These are phyloP conservation scores for Leucopsar rothschildi DNA, from an alignment of 2,113 vertebrate genomes.

Conservation along the genomic window DNA sequence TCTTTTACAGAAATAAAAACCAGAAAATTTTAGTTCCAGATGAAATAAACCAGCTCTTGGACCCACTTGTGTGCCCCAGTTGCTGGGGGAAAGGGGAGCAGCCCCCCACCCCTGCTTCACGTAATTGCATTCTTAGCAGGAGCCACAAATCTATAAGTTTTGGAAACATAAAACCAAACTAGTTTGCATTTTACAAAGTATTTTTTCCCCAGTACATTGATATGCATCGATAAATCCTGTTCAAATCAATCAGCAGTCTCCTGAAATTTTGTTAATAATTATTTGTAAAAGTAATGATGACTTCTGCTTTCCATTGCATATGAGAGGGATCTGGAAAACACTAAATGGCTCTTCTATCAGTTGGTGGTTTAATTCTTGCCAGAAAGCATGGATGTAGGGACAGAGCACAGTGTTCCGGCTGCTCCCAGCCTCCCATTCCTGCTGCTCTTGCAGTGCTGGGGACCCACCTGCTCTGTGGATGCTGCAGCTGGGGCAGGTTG, in stretches of 20 bases:
- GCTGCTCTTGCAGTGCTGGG: not conserved
- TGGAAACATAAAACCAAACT: not conserved
- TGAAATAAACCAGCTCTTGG: not conserved
- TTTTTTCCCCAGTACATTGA: not conserved
- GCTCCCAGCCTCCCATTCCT: not conserved
- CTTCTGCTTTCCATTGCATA: not conserved
- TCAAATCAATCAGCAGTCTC: not conserved
- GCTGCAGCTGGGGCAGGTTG: not conserved
- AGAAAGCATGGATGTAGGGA: fast-evolving
- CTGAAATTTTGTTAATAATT: not conserved
- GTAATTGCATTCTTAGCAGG: not conserved
- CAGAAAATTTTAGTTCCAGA: not conserved
- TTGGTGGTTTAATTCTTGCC: not conserved
- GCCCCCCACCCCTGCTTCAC: not conserved
- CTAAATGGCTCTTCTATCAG: not conserved
- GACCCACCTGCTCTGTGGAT: not conserved
- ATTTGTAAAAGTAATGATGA: not conserved
- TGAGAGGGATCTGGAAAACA: not conserved
- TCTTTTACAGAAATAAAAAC: not conserved
- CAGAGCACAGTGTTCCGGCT: not conserved
- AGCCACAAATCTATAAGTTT: not conserved
- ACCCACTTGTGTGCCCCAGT: not conserved
- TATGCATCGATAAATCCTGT: fast-evolving
- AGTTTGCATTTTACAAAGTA: not conserved
- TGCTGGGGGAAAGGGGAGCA: not conserved